These are phyloP conservation scores for Strix occidentalis DNA, from an alignment of 2,797 vertebrate species.

Conservation along the genomic window DNA sequence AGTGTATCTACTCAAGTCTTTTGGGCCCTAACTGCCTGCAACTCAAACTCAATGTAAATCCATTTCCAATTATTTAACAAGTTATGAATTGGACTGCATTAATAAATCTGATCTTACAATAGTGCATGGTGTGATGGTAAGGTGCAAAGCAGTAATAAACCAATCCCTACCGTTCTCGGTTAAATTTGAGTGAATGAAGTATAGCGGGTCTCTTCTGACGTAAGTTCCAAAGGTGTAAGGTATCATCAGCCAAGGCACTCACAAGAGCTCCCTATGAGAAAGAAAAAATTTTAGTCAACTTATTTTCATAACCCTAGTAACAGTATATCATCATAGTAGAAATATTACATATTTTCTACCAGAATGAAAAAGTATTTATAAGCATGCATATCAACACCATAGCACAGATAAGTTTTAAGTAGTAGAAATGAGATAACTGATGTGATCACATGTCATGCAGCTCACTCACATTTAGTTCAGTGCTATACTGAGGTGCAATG, in stretches of 20 bases:
- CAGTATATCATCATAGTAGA: neutral
- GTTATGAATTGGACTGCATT: neutral
- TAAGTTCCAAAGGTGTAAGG: slow-evolving; percentile 95
- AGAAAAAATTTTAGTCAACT: neutral
- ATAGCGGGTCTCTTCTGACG: slow-evolving; percentile 98
- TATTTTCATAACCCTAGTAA: neutral
- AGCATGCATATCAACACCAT: neutral
- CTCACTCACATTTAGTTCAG: neutral
- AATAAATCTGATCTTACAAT: neutral
- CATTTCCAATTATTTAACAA: neutral
- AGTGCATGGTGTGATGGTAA: rapidly evolving
- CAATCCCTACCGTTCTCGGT: slow-evolving; percentile 89
- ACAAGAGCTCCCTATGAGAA: slow-evolving; percentile 90
- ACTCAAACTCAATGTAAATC: neutral
- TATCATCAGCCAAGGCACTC: slow-evolving; percentile 96
- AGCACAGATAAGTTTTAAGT: neutral
- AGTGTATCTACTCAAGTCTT: neutral
- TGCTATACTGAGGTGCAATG: neutral
- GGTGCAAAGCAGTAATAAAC: neutral
- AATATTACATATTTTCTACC: neutral
- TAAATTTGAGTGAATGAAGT: slow-evolving; percentile 98
- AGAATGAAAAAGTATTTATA: neutral
- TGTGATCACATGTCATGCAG: neutral
- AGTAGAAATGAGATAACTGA: neutral
- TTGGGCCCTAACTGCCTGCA: neutral